Evolutionary conservation across 2,888 invertebrate species (phyloP).

Genomic region (Deroplatys truncata): DNA sequence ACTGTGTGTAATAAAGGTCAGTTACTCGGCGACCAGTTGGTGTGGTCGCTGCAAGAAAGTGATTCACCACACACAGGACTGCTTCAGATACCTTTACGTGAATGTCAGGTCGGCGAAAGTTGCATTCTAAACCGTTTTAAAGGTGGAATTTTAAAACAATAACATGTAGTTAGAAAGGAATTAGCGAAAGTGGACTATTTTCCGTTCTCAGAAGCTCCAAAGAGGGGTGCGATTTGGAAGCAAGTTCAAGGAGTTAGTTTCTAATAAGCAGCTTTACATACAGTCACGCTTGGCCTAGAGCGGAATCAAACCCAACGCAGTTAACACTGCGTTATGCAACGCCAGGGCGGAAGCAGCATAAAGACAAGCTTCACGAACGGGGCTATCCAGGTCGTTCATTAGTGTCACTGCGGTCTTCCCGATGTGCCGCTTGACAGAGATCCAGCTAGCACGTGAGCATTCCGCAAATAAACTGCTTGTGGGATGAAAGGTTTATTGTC

Average conservation of each 20-base stretch:
- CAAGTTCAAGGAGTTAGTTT: not conserved
- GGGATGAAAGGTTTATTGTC: not conserved
- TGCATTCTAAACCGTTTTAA: not conserved
- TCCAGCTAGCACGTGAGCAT: not conserved
- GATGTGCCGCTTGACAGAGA: not conserved
- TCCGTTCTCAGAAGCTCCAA: not conserved
- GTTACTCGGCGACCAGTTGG: too few species aligned
- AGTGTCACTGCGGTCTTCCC: not conserved
- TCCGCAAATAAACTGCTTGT: not conserved
- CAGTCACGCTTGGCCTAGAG: not conserved
- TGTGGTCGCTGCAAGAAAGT: too few species aligned
- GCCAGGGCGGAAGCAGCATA: not conserved
- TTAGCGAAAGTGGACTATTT: not conserved
- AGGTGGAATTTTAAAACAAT: not conserved
- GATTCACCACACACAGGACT: too few species aligned
- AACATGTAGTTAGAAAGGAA: not conserved
- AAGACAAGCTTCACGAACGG: not conserved
- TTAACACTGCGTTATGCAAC: not conserved
- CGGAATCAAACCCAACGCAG: not conserved
- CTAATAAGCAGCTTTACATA: not conserved
- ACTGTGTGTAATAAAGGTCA: too few species aligned
- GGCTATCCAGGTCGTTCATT: not conserved
- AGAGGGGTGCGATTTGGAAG: too few species aligned
- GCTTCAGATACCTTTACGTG: too few species aligned
- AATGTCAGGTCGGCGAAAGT: not conserved